Evolutionary conservation across 2,113 vertebrate genomes (phyloP), one percentile per base, ranked within the genome.

Genomic region (Heteronetta atricapilla): DNA sequence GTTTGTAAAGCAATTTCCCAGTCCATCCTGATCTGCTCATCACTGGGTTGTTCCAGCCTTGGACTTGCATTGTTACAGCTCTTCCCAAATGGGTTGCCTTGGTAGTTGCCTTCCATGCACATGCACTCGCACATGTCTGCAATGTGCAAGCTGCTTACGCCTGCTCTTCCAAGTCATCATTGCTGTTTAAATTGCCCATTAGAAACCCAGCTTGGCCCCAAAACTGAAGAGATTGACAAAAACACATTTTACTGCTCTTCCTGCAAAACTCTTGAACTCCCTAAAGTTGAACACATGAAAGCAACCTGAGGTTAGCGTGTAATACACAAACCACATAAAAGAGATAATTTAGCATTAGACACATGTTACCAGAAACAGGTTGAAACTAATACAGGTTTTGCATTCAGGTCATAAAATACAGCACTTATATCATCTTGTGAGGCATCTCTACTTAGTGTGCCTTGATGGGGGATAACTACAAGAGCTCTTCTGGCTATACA

Each of bases 261-360:
- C 93, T 96, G 88, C 74, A 93, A 90, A 95, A 92, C 80, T 73
- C 88, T 84, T 93, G 90, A 96, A 92, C 95, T 94, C 59, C 42
- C 66, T 62, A 86, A 93, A 94, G 90, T 42, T 90, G 86, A 93
- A 93, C 69, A 94, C 92, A 94, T 90, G 48, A 96, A 95, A 77
- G 95, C 93, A 86, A 44, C 36, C 76, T 74, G 90, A 92, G 86
- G 74, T 93, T 95, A 89, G 59, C 1, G 4, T 82, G 55, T 70
- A 94, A 73, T 58, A 93, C 59, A 44, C 70, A 97, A 88, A 96
- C 92, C 88, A 96, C 93, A 95, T 89, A 89, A 97, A 97, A 82
- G 63, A 46, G 52, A 19, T 88, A 87, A 78, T 95, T 97, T 96
- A 93, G 82, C n/a, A 84, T 77, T 92, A 95, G 86, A 56, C 82